These are phyloP conservation scores for Campoletis raptor DNA, from an alignment of 2,888 invertebrate species.

Conservation along the genomic window DNA sequence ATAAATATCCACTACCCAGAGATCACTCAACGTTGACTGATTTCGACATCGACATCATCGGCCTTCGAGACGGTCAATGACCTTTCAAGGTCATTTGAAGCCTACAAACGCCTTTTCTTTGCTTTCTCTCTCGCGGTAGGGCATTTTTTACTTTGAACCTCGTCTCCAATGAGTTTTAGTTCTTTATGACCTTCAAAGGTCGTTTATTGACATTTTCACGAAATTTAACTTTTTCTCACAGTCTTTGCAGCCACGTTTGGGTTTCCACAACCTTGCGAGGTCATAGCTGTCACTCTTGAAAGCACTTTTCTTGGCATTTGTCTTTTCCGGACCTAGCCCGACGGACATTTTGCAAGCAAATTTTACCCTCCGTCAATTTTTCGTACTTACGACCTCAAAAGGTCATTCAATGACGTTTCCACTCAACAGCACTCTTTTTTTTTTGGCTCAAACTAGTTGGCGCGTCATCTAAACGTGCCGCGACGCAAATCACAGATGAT, in stretches of 20 bases:
- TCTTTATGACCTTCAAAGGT: not conserved
- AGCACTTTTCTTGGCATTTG: not conserved
- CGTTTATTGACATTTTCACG: not conserved
- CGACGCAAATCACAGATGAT: conserved; percentile 78
- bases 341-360: not conserved
- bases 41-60: not conserved
- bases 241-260: not conserved
- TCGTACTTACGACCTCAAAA: not conserved
- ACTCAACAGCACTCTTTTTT: not conserved
- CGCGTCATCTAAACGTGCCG: conserved; percentile 66
- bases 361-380: not conserved
- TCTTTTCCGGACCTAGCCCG: not conserved
- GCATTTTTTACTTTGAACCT: not conserved
- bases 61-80: not conserved
- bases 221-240: not conserved
- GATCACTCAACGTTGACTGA: not conserved
- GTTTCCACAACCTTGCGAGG: too few relatives aligned
- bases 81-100: not conserved
- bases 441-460: not conserved
- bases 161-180: not conserved
- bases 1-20: not conserved
- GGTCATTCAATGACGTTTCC: not conserved
- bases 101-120: not conserved
- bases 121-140: not conserved
- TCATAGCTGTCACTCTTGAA: too few relatives aligned